Percentiles rank a stretch among this genome's conserved stretches.
Evolutionary conservation across 1,140 invertebrate species (phyloP).

Genomic region (Ruditapes philippinarum): DNA sequence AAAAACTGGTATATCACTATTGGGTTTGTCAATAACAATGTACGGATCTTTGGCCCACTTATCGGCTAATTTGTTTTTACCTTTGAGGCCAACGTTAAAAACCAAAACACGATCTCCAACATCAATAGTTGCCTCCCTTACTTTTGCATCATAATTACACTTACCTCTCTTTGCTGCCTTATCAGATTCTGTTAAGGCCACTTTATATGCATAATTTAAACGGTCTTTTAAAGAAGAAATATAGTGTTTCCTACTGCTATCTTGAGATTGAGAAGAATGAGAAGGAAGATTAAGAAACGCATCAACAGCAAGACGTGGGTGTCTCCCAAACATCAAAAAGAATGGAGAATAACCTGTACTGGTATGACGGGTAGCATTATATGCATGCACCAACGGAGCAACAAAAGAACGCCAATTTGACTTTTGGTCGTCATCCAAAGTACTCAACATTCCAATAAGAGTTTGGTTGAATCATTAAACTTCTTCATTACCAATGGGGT

Average conservation of each 20-base stretch:
- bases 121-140: neutral
- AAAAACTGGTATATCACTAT: constrained; percentile 19
- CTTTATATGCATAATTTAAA: constrained; percentile 34
- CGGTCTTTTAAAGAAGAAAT: neutral
- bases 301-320: constrained; percentile 46
- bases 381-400: constrained; percentile 14
- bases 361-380: constrained; percentile 43
- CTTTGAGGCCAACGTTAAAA: constrained; percentile 25
- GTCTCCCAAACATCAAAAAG: constrained; percentile 64
- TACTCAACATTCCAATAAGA: constrained; percentile 33
- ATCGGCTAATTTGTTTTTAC: constrained; percentile 37
- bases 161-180: constrained; percentile 22
- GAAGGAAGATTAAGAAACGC: neutral
- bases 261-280: neutral
- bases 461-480: neutral
- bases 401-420: constrained; percentile 62
- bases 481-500: constrained; percentile 6
- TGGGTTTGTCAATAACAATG: neutral
- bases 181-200: neutral
- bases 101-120: constrained; percentile 59
- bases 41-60: constrained; percentile 15
- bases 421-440: constrained; percentile 73
- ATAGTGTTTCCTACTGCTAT: constrained; percentile 14
- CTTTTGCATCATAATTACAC: constrained; percentile 26
- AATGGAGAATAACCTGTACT: constrained; percentile 52